Percentiles rank a stretch among this genome's conserved stretches.
Conservation (phyloP, 2,797 vertebrate genomes). For the Stomatorhinus walkeri region DNA sequence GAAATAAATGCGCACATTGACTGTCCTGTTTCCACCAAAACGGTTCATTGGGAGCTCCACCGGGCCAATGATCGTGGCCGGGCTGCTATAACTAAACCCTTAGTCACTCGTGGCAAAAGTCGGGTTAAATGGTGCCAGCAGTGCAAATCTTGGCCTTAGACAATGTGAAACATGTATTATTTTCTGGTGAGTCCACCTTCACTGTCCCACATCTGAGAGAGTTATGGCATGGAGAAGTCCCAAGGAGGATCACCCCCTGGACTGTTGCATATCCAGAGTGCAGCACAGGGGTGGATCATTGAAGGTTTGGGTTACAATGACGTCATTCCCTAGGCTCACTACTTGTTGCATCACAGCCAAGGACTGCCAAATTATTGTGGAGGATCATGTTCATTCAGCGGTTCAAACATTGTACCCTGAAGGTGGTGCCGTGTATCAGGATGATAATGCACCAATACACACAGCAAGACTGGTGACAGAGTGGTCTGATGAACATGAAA, state of each 20-base stretch:
- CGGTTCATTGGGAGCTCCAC: background rate
- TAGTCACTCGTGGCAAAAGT: background rate
- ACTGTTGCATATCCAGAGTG: background rate
- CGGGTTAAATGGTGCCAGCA: background rate
- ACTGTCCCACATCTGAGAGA: background rate
- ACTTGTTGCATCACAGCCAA: background rate
- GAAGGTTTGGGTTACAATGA: background rate
- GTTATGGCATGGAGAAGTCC: background rate
- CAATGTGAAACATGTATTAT: background rate
- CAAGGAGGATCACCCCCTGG: background rate
- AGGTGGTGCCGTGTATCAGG: background rate
- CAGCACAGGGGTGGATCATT: background rate
- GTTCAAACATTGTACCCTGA: background rate
- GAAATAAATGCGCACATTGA: background rate
- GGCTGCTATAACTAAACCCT: background rate
- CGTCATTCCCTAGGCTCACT: background rate
- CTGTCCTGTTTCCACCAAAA: background rate
- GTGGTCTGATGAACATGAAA: no score
- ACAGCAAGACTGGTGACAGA: no score
- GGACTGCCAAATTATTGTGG: background rate
- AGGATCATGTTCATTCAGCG: background rate
- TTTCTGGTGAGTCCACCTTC: background rate
- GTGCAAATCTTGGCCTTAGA: background rate
- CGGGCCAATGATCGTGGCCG: background rate
- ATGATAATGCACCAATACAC: no score